Conservation (phyloP, 2,888 invertebrate genomes). For the Carterocephalus palaemon region DNA sequence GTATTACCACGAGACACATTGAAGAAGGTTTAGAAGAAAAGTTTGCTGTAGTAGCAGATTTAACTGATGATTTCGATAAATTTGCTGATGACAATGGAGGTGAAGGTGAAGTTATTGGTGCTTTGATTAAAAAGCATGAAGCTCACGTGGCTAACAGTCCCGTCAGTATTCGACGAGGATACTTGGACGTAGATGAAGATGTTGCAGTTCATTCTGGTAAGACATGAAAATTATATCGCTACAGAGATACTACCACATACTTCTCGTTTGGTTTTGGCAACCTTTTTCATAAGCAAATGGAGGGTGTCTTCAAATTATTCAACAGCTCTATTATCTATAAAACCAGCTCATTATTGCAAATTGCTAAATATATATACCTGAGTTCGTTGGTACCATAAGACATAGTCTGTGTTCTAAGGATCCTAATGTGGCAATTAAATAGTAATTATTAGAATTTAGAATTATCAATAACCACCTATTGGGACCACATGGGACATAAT, state of each 20-base stretch:
- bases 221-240: conserved; percentile 28
- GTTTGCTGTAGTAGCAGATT: conserved; percentile 56
- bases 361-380: too few relatives aligned
- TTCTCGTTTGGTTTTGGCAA: too few relatives aligned
- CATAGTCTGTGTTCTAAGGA: too few relatives aligned
- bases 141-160: conserved; percentile 65
- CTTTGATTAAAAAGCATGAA: conserved; percentile 70
- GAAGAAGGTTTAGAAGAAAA: conserved; percentile 68
- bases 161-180: conserved; percentile 68
- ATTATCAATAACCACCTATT: too few relatives aligned
- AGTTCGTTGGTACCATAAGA: too few relatives aligned
- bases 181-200: conserved; percentile 82
- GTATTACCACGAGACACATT: conserved; percentile 73
- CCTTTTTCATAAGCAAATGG: conserved; percentile 3
- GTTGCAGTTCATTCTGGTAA: conserved; percentile 87
- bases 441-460: conserved; percentile 18
- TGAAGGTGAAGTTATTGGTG: conserved; percentile 62
- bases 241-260: neutral
- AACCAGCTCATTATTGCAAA: conserved; percentile 24
- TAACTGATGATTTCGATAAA: conserved; percentile 65
- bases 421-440: conserved; percentile 33
- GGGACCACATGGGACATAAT: too few relatives aligned
- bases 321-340: conserved; percentile 11
- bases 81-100: conserved; percentile 65
- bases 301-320: conserved; percentile 1